Conservation (phyloP, 2,113 vertebrate species). For the Neolamprologus variostigma region DNA sequence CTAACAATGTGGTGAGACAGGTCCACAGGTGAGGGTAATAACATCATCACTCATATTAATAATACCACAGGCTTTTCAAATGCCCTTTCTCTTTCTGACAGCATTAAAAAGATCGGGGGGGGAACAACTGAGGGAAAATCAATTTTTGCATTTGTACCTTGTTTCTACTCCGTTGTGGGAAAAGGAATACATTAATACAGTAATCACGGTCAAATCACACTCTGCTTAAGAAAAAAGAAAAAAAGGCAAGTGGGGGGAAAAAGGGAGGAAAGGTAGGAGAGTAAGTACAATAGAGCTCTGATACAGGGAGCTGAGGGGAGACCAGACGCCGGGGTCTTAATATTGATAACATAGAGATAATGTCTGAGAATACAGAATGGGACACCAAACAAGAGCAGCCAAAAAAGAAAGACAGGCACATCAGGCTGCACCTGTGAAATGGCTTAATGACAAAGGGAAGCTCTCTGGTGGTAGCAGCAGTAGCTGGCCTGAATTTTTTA, state of each 20-base stretch:
- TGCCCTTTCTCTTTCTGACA: constrained; percentile 11
- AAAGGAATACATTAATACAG: constrained; percentile 35
- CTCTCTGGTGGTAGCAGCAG: constrained; percentile 37
- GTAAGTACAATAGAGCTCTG: neutral
- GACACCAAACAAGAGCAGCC: neutral
- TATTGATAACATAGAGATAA: constrained; percentile 52
- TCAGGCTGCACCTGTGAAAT: constrained; percentile 4
- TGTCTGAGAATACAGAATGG: constrained; percentile 1
- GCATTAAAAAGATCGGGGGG: neutral
- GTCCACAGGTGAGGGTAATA: constrained; percentile 25
- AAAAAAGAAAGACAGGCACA: neutral
- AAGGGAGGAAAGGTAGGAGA: neutral
- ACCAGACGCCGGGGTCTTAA: neutral
- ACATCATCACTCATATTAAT: constrained; percentile 59
- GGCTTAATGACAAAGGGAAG: constrained; percentile 17
- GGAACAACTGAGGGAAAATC: constrained; percentile 7
- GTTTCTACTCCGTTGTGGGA: constrained; percentile 1
- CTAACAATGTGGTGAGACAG: constrained; percentile 30
- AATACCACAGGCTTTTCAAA: neutral
- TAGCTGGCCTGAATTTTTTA: constrained; percentile 59
- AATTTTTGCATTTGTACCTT: constrained; percentile 28
- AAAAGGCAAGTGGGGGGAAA: neutral
- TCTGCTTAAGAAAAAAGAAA: neutral
- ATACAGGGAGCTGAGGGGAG: neutral
- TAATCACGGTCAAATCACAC: constrained; percentile 43